Evolutionary conservation across 2,888 invertebrate genomes (phyloP).

Genomic region (Minunthozetes semirufus): DNA sequence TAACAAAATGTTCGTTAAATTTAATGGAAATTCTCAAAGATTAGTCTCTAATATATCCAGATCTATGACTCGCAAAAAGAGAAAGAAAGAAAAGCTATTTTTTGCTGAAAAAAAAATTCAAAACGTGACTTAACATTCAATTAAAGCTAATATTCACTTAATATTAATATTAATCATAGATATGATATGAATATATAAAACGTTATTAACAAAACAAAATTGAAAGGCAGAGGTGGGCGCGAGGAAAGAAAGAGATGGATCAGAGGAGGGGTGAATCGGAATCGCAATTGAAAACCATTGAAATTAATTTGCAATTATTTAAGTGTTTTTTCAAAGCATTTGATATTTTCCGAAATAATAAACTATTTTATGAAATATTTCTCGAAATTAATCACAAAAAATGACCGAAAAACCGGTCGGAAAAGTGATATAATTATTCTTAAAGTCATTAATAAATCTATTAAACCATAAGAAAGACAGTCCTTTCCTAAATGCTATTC

Average conservation of each 20-base stretch:
- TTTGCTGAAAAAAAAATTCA: neutral
- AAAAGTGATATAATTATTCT: too few relatives aligned
- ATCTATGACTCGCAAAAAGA: too few relatives aligned
- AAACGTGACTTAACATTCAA: conserved; percentile 13
- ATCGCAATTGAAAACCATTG: neutral
- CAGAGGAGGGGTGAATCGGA: neutral
- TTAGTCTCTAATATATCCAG: too few relatives aligned
- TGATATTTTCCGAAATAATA: neutral
- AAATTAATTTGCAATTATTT: conserved; percentile 19
- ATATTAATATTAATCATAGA: conserved; percentile 12
- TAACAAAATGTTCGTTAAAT: neutral
- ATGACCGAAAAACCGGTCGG: neutral
- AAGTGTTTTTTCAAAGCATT: neutral
- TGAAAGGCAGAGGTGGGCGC: neutral
- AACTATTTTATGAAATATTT: neutral
- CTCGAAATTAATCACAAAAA: neutral
- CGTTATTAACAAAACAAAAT: neutral
- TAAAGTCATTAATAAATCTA: too few relatives aligned
- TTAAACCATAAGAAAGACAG: too few relatives aligned
- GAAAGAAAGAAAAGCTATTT: too few relatives aligned
- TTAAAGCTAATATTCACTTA: conserved; percentile 1
- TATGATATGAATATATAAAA: neutral
- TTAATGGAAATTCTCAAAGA: neutral
- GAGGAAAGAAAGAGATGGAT: neutral
- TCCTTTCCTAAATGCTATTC: too few relatives aligned